These are phyloP conservation scores for Odontomyia ornata DNA, from an alignment of 2,888 invertebrate genomes.

Conservation along the genomic window DNA sequence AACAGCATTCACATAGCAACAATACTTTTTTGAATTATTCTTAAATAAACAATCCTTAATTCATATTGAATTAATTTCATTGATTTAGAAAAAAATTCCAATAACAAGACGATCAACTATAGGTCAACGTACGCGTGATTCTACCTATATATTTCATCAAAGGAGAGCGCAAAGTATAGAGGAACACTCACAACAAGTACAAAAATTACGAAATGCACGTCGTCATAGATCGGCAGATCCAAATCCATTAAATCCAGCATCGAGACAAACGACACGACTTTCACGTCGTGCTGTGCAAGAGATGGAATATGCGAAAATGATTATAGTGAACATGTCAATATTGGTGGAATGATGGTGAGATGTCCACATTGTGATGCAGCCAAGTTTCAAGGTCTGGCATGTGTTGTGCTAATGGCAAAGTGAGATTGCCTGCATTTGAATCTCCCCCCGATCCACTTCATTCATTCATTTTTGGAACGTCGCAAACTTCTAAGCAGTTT, in stretches of 20 bases:
- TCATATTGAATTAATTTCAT: slow-evolving; percentile 6
- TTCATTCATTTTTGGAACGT: background rate
- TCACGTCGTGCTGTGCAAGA: too few relatives aligned
- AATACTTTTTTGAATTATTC: slow-evolving; percentile 5
- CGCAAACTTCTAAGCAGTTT: background rate
- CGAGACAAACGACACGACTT: too few relatives aligned
- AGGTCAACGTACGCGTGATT: slow-evolving; percentile 6
- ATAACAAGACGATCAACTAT: background rate
- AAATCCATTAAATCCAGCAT: slow-evolving; percentile 13
- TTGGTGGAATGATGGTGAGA: too few relatives aligned
- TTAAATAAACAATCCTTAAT: slow-evolving; percentile 6
- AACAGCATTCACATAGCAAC: background rate
- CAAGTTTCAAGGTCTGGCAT: too few relatives aligned
- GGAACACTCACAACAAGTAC: background rate
- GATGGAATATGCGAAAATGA: too few relatives aligned
- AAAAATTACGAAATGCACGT: background rate
- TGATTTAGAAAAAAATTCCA: background rate
- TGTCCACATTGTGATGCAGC: too few relatives aligned
- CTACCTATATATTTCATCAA: background rate
- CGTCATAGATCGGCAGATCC: background rate
- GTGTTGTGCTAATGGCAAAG: too few relatives aligned
- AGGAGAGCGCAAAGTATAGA: background rate
- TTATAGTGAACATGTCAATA: too few relatives aligned
- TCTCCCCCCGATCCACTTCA: background rate
- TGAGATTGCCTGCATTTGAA: background rate